phyloP scores from a whole-genome alignment of 1,140 invertebrate species.

The Cardiocondyla obscurior region DNA sequence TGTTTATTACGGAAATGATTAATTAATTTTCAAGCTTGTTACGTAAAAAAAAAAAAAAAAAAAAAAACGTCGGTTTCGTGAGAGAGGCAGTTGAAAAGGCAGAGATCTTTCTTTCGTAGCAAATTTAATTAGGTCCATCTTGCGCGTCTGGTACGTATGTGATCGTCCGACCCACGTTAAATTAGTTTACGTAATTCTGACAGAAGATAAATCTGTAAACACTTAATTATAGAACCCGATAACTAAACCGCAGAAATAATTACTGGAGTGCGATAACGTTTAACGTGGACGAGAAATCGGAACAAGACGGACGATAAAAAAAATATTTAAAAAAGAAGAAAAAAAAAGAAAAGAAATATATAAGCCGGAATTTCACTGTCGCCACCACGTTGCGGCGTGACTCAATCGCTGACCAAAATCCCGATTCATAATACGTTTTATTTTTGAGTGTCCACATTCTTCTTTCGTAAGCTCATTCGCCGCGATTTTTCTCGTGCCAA shows the following conservation, averaged over 20 bases:
- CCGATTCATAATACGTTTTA: conserved; percentile 38
- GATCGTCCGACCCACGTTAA: conserved; percentile 55
- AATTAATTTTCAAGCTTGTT: conserved; percentile 7
- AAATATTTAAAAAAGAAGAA: too few species aligned
- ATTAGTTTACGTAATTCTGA: conserved; percentile 66
- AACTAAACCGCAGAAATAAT: conserved; percentile 60
- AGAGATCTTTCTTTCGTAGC: not conserved
- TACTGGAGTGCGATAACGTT: conserved; percentile 36
- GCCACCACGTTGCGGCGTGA: not conserved
- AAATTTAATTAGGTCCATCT: conserved; percentile 5
- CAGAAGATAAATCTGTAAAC: conserved; percentile 59
- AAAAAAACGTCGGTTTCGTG: not conserved
- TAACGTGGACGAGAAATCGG: not conserved
- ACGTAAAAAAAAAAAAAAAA: too few species aligned
- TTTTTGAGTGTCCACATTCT: conserved; percentile 3
- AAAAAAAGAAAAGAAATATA: conserved; percentile 14
- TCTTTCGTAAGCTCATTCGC: not conserved
- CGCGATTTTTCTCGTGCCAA: not conserved
- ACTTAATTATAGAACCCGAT: conserved; percentile 67
- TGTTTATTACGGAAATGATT: conserved; percentile 30
- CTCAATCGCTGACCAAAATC: conserved; percentile 23
- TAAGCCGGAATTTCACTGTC: conserved; percentile 12
- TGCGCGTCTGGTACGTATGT: not conserved
- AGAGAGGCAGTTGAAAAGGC: not conserved
- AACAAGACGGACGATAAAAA: conserved; percentile 19